phyloP scores from a whole-genome alignment of 2,113 vertebrate genomes.

The Piaya cayana region DNA sequence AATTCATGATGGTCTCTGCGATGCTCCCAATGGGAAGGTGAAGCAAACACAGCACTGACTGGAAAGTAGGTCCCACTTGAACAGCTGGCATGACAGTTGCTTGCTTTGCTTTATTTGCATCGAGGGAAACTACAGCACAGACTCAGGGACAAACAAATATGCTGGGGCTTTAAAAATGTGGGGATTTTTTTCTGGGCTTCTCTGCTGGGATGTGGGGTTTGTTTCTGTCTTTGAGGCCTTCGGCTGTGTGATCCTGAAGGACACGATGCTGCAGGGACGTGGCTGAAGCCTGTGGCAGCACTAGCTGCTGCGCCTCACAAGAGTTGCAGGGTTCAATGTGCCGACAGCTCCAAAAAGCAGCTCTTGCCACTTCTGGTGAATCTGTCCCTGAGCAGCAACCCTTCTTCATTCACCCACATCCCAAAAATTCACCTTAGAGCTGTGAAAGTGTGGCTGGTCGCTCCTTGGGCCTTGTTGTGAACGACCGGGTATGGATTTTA shows the following conservation, averaged over 20 bases:
- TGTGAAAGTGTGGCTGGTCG: neutral
- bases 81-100: neutral
- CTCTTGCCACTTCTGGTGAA: neutral
- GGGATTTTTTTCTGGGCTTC: neutral
- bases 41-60: neutral
- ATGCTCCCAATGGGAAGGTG: neutral
- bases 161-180: neutral
- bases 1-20: slow-evolving; percentile 67
- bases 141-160: slow-evolving; percentile 54
- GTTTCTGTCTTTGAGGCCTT: neutral
- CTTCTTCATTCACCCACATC: neutral
- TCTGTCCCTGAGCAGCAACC: neutral
- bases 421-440: neutral
- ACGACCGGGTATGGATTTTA: neutral
- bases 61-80: slow-evolving; percentile 28
- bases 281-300: neutral
- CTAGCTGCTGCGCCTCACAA: neutral
- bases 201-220: neutral
- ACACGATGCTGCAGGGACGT: neutral
- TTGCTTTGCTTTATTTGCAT: neutral
- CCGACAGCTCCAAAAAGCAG: neutral
- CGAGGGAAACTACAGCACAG: neutral
- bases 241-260: neutral
- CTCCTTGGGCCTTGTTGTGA: neutral
- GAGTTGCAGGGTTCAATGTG: neutral